These are phyloP conservation scores for Proterorhinus semilunaris DNA, from an alignment of 2,113 vertebrate species.

Conservation along the genomic window DNA sequence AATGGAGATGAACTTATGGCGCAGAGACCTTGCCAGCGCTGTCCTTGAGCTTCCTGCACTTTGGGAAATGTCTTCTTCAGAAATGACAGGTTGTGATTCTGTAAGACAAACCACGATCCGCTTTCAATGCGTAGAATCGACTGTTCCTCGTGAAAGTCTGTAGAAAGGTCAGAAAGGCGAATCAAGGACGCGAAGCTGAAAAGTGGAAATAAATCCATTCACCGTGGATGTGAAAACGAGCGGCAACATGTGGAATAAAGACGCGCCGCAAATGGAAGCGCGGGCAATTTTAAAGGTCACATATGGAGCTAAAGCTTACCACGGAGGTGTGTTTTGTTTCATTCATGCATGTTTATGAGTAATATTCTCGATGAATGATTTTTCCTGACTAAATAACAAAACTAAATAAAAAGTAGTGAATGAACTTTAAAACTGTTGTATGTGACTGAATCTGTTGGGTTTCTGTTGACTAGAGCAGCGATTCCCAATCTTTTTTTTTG, in stretches of 20 bases:
- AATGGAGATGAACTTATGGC: background rate
- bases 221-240: background rate
- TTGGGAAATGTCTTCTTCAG: background rate
- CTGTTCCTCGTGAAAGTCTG: background rate
- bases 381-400: no score
- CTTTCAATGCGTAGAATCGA: background rate
- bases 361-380: no score
- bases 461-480: no score
- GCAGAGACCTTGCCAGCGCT: background rate
- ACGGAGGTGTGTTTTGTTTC: no score
- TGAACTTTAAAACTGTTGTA: no score
- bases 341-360: no score
- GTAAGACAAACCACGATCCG: background rate
- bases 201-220: background rate
- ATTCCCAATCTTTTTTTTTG: no score
- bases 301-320: no score
- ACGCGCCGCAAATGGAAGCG: background rate
- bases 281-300: background rate
- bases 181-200: conserved; percentile 4
- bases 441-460: no score
- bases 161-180: background rate
- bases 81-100: background rate
- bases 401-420: no score
- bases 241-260: background rate
- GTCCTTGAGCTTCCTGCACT: background rate